Base-by-base conservation (phyloP, 2,113 vertebrate species). In the Pelecanus crispus region DNA sequence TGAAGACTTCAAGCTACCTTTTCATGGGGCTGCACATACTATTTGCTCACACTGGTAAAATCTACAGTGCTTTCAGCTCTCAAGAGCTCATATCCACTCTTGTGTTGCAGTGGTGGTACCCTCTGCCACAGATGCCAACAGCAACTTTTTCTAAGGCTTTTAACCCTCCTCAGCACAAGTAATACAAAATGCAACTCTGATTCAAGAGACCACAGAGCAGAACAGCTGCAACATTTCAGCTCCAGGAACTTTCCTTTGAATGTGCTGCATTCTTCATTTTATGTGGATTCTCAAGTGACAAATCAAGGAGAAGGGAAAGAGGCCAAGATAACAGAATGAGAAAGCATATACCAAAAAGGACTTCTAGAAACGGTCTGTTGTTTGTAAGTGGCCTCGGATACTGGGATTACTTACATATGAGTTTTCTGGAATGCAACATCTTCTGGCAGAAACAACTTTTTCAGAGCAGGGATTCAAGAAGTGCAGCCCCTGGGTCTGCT, bases 201-300 rank as follows among this genome's bases (percentile, higher is more conserved):
- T 88, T 84, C 90, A 85, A 94, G 40, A 85, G 44, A 61, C 29
- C 44, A 47, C 6, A 0, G 66, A 89, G 31, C 56, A 85, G 50
- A 92, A 86, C 71, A 95, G 79, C 92, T 94, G 86, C 85, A 96
- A 55, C 32, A 49, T 81, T 86, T 94, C 63, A 78, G 55, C 52
- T 92, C 55, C 72, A 71, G 72, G 63, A 96, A 71, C 92, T 94
- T 93, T 81, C 75, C 31, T 93, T 74, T 83, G 82, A 83, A 77
- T 59, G 55, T 55, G 80, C 45, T 83, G 55, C 50, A 67, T 96
- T 90, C 82, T 96, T 90, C n/a, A 36, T 86, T 96, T 90, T 74
- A 90, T 83, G 59, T 52, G 63, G 74, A 86, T 86, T 90, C 95
- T 96, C 92, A 94, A 96, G 85, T 73, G 88, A 63, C 81, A 94